Evolutionary conservation across 2,888 invertebrate genomes (phyloP).

Genomic region (Mythimna impura): DNA sequence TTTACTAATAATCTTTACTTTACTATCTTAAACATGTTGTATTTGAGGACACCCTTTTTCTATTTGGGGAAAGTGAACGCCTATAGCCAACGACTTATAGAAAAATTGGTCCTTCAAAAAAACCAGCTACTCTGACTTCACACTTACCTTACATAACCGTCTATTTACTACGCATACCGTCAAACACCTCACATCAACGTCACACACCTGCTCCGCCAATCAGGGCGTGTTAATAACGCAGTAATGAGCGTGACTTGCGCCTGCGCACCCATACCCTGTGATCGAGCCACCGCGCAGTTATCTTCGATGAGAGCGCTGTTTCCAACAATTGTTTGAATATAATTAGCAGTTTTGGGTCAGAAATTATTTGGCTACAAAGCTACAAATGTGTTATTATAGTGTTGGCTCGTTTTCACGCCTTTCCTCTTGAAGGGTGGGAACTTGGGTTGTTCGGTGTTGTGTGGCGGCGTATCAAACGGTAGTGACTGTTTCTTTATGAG

Average conservation of each 20-base stretch:
- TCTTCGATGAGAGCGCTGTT: constrained; percentile 64
- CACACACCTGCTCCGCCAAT: constrained; percentile 66
- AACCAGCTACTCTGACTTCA: not conserved
- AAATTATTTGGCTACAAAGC: constrained; percentile 63
- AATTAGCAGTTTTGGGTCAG: constrained; percentile 63
- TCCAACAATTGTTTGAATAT: constrained; percentile 60
- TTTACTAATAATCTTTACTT: not conserved
- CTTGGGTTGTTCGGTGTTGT: constrained; percentile 16
- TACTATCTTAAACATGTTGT: not conserved
- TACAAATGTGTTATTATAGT: constrained; percentile 56
- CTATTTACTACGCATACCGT: constrained; percentile 49
- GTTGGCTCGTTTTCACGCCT: constrained; percentile 55
- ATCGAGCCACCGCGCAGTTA: constrained; percentile 64
- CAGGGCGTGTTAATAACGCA: constrained; percentile 69
- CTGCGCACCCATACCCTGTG: constrained; percentile 57
- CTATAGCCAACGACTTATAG: not conserved
- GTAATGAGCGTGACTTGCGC: constrained; percentile 74
- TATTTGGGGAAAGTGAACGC: not conserved
- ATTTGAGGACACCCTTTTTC: too few relatives aligned
- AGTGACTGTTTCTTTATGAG: constrained; percentile 44
- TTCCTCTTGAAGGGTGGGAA: constrained; percentile 53
- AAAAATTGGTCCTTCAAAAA: not conserved
- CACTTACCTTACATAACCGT: constrained; percentile 17
- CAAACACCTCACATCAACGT: constrained; percentile 57
- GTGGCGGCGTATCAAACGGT: constrained; percentile 48